Evolutionary conservation across 30 jellyfish, hydroid and myxozoan species (phyloP).

Genomic region (Hydractinia symbiolongicarpus): DNA sequence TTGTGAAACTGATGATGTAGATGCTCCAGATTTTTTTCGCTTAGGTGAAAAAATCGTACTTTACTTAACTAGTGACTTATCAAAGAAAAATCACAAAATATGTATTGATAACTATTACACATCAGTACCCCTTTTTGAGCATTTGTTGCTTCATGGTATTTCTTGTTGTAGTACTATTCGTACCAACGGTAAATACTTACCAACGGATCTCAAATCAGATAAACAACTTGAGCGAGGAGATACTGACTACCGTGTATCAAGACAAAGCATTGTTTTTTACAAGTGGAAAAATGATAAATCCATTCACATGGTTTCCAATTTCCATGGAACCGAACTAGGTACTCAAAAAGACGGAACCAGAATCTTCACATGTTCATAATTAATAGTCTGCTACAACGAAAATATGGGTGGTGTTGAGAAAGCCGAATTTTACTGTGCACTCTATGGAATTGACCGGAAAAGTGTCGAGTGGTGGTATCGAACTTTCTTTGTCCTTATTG

Average conservation of each 20-base stretch:
- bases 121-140: constrained; percentile 49
- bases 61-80: constrained; percentile 30
- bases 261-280: constrained; percentile 26
- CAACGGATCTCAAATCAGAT: constrained; percentile 34
- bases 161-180: constrained; percentile 51
- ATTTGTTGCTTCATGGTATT: constrained; percentile 23
- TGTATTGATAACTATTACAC: constrained; percentile 52
- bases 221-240: constrained; percentile 46
- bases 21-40: constrained; percentile 43
- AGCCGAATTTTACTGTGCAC: constrained; percentile 67
- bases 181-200: constrained; percentile 39
- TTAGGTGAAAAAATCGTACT: constrained; percentile 50
- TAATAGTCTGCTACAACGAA: constrained; percentile 47
- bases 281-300: constrained; percentile 47
- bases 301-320: constrained; percentile 46
- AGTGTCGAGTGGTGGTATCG: constrained; percentile 72
- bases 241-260: constrained; percentile 30
- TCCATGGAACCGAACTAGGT: constrained; percentile 46
- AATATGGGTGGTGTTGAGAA: constrained; percentile 74
- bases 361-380: constrained; percentile 25
- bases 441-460: constrained; percentile 56
- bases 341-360: constrained; percentile 35
- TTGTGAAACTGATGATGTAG: constrained; percentile 43
- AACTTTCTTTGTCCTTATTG: constrained; percentile 49
- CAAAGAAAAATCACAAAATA: constrained; percentile 35